These are phyloP conservation scores for Eumaeus atala DNA, from an alignment of 1,140 invertebrate species.

Conservation along the genomic window DNA sequence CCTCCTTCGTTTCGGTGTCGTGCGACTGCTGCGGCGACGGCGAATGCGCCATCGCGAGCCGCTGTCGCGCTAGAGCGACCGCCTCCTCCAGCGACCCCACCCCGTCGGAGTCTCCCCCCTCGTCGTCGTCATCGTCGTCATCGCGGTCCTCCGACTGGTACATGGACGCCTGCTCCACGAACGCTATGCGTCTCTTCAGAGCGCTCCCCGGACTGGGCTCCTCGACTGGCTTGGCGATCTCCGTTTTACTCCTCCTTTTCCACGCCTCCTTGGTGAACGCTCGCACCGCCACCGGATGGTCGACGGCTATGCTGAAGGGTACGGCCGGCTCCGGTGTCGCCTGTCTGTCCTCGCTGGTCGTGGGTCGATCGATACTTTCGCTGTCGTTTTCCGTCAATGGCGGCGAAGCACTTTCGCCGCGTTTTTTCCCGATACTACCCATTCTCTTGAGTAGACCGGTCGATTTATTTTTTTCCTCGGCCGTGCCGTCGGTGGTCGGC, in stretches of 20 bases:
- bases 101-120: constrained; percentile 32
- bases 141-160: constrained; percentile 56
- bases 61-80: constrained; percentile 60
- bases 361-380: neutral
- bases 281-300: constrained; percentile 62
- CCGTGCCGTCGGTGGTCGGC: constrained; percentile 49
- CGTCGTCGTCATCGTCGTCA: constrained; percentile 47
- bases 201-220: constrained; percentile 62
- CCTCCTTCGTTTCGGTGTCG: constrained; percentile 54
- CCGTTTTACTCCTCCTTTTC: constrained; percentile 50
- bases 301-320: constrained; percentile 47
- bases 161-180: constrained; percentile 57
- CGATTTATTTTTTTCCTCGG: constrained; percentile 47
- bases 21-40: constrained; percentile 51
- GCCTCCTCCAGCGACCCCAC: constrained; percentile 66
- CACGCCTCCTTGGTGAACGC: constrained; percentile 66
- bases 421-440: constrained; percentile 50
- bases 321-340: constrained; percentile 31
- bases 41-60: constrained; percentile 42
- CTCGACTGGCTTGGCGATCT: constrained; percentile 64
- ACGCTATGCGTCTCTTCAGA: constrained; percentile 58
- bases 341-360: neutral
- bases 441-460: constrained; percentile 43
- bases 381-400: neutral
- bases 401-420: constrained; percentile 31